Conservation (phyloP, 2,797 vertebrate genomes). For the Hydrolagus colliei region DNA sequence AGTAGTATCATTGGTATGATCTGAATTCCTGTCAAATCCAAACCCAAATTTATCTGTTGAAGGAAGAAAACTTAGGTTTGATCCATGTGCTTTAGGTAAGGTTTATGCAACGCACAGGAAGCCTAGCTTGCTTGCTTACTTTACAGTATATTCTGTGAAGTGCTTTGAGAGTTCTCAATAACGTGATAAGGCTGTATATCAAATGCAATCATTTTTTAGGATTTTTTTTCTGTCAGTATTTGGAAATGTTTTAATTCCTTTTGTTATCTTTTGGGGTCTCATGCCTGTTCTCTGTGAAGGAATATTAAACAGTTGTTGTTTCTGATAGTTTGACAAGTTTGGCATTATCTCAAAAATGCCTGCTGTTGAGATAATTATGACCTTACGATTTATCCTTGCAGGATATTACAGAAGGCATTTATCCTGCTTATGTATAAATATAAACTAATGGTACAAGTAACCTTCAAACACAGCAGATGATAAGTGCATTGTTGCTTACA, state of each 20-base stretch:
- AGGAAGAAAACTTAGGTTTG: no score
- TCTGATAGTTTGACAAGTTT: constrained; percentile 19
- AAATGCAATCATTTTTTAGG: no score
- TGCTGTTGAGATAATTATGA: constrained; percentile 22
- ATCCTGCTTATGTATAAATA: neutral
- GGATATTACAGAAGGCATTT: neutral
- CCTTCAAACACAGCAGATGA: constrained; percentile 11
- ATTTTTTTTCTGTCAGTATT: no score
- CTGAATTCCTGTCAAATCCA: neutral
- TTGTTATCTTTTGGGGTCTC: no score
- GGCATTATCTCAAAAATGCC: constrained; percentile 15
- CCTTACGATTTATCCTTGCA: constrained; percentile 3
- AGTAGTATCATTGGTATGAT: neutral
- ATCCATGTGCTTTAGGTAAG: no score
- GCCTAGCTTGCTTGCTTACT: no score
- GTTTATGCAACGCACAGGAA: no score
- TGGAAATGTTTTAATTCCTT: no score
- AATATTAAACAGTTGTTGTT: neutral
- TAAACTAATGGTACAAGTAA: neutral
- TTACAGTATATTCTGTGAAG: no score
- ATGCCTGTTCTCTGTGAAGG: no score
- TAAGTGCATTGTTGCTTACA: neutral
- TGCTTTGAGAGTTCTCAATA: no score
- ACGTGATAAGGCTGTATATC: no score
- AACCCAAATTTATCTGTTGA: neutral